Evolutionary conservation across 2,113 vertebrate species (phyloP).

Genomic region (Motacilla tschutschensis): DNA sequence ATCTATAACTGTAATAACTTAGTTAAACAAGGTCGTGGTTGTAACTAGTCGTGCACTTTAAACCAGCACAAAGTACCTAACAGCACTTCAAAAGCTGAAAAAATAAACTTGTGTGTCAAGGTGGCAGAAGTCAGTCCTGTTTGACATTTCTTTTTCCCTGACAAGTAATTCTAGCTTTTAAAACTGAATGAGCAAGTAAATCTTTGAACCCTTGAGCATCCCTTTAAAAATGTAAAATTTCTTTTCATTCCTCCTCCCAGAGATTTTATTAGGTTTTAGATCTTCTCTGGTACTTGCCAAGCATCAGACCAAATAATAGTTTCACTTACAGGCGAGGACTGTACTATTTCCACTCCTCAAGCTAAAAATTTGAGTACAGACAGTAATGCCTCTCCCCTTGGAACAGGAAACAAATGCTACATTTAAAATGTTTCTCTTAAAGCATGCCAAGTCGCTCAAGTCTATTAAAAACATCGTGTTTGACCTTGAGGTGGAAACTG

Average conservation of each 20-base stretch:
- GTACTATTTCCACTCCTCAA: not conserved
- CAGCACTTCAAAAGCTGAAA: not conserved
- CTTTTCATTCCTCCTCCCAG: rapidly evolving
- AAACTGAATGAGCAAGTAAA: not conserved
- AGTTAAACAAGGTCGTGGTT: not conserved
- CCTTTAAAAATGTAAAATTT: not conserved
- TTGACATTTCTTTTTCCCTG: not conserved
- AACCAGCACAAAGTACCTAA: not conserved
- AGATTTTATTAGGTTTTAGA: not conserved
- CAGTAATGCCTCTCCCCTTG: not conserved
- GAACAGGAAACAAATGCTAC: not conserved
- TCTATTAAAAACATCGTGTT: not conserved
- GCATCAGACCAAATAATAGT: not conserved
- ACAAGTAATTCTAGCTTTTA: not conserved
- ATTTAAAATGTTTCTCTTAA: not conserved
- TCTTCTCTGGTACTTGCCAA: not conserved
- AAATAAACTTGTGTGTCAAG: too few relatives aligned
- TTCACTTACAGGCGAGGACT: not conserved
- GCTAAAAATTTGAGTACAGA: not conserved
- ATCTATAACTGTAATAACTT: not conserved
- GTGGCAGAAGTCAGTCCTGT: not conserved
- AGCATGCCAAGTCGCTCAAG: not conserved
- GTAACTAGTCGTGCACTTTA: not conserved
- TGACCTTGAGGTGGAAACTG: not conserved
- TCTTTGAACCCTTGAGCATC: not conserved